phyloP scores from a whole-genome alignment of 2,888 invertebrate species.

The Gonocerus acuteangulatus region DNA sequence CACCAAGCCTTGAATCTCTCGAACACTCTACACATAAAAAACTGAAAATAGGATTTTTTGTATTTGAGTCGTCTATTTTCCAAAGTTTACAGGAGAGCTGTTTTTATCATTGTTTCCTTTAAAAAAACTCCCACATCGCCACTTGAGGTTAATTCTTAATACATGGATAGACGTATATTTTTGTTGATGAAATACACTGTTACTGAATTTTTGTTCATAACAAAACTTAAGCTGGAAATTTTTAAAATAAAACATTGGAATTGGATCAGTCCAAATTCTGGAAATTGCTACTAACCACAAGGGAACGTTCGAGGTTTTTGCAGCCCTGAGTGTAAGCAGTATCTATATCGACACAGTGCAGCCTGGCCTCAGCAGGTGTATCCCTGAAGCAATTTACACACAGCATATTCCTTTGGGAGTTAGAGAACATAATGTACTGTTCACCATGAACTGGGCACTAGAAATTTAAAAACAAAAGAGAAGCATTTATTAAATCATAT shows the following conservation, averaged over 20 bases:
- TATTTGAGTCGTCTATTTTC: not conserved
- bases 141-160: too few relatives aligned
- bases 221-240: too few relatives aligned
- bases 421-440: slow-evolving; percentile 67
- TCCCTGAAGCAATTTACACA: slow-evolving; percentile 69
- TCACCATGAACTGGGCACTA: slow-evolving; percentile 61
- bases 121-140: too few relatives aligned
- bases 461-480: slow-evolving; percentile 16
- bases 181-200: too few relatives aligned
- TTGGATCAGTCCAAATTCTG: too few relatives aligned
- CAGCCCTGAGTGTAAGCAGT: slow-evolving; percentile 63
- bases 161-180: too few relatives aligned
- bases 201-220: too few relatives aligned
- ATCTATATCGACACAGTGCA: slow-evolving; percentile 65
- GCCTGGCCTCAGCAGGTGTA: slow-evolving; percentile 56
- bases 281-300: slow-evolving; percentile 47
- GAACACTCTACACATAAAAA: slow-evolving; percentile 44
- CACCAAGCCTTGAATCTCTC: slow-evolving; percentile 57
- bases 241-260: too few relatives aligned
- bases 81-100: too few relatives aligned
- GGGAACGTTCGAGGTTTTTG: slow-evolving; percentile 60
- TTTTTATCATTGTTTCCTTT: too few relatives aligned
- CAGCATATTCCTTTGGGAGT: slow-evolving; percentile 59
- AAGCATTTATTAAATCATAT: not conserved
- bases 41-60: not conserved